Evolutionary conservation across 2,888 invertebrate species (phyloP).

Genomic region (Teinopalpus imperialis): DNA sequence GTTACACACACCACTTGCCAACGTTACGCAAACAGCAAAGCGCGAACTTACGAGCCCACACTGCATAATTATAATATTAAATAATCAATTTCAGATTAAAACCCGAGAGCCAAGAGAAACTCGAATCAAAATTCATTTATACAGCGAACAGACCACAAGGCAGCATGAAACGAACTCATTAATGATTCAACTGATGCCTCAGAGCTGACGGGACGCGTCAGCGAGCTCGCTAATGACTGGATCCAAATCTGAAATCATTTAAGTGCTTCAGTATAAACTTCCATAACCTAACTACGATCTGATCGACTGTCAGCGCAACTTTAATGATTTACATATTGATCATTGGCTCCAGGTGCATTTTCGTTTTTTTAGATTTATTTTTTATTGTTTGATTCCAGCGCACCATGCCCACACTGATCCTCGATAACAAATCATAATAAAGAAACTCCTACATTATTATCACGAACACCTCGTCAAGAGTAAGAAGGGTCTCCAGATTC

Average conservation of each 20-base stretch:
- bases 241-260: constrained; percentile 8
- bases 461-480: too few relatives aligned
- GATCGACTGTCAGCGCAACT: too few relatives aligned
- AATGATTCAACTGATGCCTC: constrained; percentile 23
- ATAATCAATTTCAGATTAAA: constrained; percentile 25
- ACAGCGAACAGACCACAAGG: constrained; percentile 22
- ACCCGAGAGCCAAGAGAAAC: background rate
- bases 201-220: constrained; percentile 14
- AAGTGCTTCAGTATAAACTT: background rate
- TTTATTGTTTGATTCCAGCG: too few relatives aligned
- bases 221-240: constrained; percentile 14
- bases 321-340: too few relatives aligned
- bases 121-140: constrained; percentile 25
- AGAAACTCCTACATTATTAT: too few relatives aligned
- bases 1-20: background rate
- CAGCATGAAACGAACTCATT: constrained; percentile 20
- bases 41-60: background rate
- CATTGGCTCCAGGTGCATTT: too few relatives aligned
- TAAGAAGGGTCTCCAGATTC: too few relatives aligned
- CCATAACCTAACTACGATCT: too few relatives aligned
- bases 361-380: too few relatives aligned
- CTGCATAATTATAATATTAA: constrained; percentile 16
- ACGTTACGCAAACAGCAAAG: background rate
- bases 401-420: too few relatives aligned
- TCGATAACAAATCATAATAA: too few relatives aligned